These are phyloP conservation scores for Catostomus latipinnis DNA, from an alignment of 2,797 vertebrate species.

Conservation along the genomic window DNA sequence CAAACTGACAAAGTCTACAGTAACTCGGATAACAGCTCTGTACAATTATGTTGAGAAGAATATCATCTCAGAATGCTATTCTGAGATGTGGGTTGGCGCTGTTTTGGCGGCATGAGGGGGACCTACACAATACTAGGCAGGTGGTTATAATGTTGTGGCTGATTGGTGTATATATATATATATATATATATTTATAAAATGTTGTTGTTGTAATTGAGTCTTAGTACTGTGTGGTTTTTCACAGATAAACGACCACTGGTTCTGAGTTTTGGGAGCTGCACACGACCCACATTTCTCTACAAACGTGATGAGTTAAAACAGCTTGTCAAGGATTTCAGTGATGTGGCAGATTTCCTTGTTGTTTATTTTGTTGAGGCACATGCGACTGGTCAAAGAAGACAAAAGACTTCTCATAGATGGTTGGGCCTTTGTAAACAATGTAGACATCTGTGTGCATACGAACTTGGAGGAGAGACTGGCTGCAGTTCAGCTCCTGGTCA, in stretches of 20 bases:
- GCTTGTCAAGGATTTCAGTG: conserved; percentile 85
- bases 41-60: too few relatives aligned
- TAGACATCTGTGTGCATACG: conserved; percentile 84
- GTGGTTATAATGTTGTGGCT: too few relatives aligned
- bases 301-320: conserved; percentile 91
- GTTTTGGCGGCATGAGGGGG: too few relatives aligned
- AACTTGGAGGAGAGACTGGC: conserved; percentile 83
- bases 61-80: too few relatives aligned
- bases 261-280: conserved; percentile 92
- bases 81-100: too few relatives aligned
- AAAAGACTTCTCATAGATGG: conserved; percentile 76
- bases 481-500: conserved; percentile 71
- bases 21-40: too few relatives aligned
- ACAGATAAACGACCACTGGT: conserved; percentile 86
- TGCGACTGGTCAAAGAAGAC: conserved; percentile 75
- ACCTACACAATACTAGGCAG: too few relatives aligned
- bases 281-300: conserved; percentile 93
- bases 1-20: too few relatives aligned
- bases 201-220: neutral
- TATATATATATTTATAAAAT: neutral
- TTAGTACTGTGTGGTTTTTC: neutral
- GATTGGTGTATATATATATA: too few relatives aligned
- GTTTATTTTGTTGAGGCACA: conserved; percentile 93
- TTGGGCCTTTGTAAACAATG: conserved; percentile 92
- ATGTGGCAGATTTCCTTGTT: conserved; percentile 87